Evolutionary conservation across 2,797 vertebrate species (phyloP), one percentile per base, ranked within the genome.

Genomic region (Leptodactylus fallax): DNA sequence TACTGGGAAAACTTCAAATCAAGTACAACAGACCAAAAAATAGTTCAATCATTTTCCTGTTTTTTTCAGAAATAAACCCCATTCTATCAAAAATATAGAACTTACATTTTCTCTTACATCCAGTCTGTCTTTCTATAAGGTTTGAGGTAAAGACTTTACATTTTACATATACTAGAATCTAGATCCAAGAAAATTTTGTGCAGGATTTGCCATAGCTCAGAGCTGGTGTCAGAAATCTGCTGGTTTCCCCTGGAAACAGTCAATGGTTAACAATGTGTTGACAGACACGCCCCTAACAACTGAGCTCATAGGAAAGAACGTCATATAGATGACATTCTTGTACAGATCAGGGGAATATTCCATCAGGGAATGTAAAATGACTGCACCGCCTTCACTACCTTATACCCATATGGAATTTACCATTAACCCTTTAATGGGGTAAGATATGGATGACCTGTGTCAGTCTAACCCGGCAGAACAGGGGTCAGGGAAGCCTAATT

Each of bases 81-180:
- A 21, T 27, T 79, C 9, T 79, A 58, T 79, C 4, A 63, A 80
- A 79, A 80, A 61, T n/a, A 76, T 45, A 60, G 58, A 60, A 47
- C 19, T 61, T 56, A 56, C 36, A 36, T 36, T 36, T 36, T 36
- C 36, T 36, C 36, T 36, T 36, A 36, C 4, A 36, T 36, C 4
- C 36, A 36, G 1, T 36, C 36, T 36, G 36, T 36, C 36, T 36
- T 36, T 36, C 36, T 36, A 36, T 1, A 36, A 36, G 36, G 36
- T 36, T 4, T 36, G 36, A 36, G 36, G 4, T 36, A 4, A 36
- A 36, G 36, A 36, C 4, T 36, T 36, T 36, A 36, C 36, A 36
- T 36, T 36, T 36, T 36, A 1, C 36, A 36, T 36, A 36, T 36
- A 36, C 36, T 36, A 36, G 36, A 36, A 36, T 36, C 36, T 36